Percentiles rank a stretch among this genome's conserved stretches.
These are phyloP conservation scores for Scomberomorus guttatus DNA, from an alignment of 2,797 vertebrate genomes.

Conservation along the genomic window DNA sequence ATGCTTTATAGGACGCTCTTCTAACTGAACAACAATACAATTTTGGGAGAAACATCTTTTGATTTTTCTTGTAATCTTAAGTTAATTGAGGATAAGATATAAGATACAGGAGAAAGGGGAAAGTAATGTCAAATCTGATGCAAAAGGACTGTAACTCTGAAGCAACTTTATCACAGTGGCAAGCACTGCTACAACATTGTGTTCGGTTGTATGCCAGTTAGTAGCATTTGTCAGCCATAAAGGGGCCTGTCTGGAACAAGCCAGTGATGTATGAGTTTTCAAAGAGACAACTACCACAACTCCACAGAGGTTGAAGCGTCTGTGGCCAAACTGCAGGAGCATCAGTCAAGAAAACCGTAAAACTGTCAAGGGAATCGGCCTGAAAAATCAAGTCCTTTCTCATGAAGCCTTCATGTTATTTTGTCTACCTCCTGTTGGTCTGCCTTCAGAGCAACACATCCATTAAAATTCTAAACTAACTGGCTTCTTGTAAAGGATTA, in stretches of 20 bases:
- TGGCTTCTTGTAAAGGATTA: conserved; percentile 12
- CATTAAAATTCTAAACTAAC: neutral
- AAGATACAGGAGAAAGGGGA: neutral
- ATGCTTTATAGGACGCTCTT: neutral
- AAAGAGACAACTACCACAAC: conserved; percentile 6
- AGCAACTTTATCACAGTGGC: neutral
- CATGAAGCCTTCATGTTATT: neutral
- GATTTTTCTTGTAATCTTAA: too few relatives aligned
- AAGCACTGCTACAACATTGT: neutral
- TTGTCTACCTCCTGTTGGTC: conserved; percentile 3
- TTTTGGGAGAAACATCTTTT: too few relatives aligned
- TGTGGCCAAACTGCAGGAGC: conserved; percentile 2
- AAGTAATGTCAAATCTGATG: neutral
- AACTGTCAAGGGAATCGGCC: conserved; percentile 5
- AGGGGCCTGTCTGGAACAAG: conserved; percentile 14
- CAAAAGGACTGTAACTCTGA: neutral
- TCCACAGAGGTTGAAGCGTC: conserved; percentile 6
- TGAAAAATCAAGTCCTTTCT: conserved; percentile 3
- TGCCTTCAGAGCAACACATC: neutral
- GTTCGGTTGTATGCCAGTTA: neutral
- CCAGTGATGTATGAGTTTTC: conserved; percentile 35
- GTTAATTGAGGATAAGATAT: neutral
- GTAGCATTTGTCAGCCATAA: conserved; percentile 30
- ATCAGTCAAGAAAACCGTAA: conserved; percentile 20
- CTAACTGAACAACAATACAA: neutral